phyloP scores from a whole-genome alignment of 2,113 vertebrate genomes.

The Candoia aspera region DNA sequence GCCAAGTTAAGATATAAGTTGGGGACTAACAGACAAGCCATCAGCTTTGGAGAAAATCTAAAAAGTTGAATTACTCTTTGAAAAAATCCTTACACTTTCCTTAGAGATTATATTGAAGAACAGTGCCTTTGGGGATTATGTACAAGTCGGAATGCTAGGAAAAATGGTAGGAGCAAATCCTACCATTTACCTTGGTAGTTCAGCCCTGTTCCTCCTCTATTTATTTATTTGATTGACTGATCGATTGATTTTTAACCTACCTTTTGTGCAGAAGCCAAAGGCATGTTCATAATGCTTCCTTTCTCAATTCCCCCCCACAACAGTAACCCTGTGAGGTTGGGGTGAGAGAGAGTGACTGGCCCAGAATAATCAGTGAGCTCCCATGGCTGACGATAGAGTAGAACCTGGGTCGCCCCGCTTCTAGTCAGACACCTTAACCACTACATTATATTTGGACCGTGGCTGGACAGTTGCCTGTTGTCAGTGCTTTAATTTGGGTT shows the following conservation, averaged over 20 bases:
- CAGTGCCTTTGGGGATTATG: neutral
- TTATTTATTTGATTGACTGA: neutral
- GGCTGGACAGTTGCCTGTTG: neutral
- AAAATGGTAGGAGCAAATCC: neutral
- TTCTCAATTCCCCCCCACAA: neutral
- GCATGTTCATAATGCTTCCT: neutral
- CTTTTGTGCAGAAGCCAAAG: neutral
- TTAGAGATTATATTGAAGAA: neutral
- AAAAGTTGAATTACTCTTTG: neutral
- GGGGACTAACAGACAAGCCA: neutral
- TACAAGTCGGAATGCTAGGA: neutral
- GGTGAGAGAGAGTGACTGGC: neutral
- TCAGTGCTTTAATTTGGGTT: neutral
- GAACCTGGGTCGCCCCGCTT: neutral
- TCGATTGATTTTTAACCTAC: neutral
- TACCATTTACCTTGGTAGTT: neutral
- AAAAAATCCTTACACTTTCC: neutral
- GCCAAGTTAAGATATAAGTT: neutral
- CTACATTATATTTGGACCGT: neutral
- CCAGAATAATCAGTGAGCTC: neutral
- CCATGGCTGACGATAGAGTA: too few species aligned
- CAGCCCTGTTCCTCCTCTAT: neutral
- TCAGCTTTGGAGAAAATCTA: neutral
- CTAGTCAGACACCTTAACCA: neutral
- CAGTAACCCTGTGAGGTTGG: neutral